Evolutionary conservation across 2,797 vertebrate species (phyloP).

Genomic region (Bucorvus abyssinicus): DNA sequence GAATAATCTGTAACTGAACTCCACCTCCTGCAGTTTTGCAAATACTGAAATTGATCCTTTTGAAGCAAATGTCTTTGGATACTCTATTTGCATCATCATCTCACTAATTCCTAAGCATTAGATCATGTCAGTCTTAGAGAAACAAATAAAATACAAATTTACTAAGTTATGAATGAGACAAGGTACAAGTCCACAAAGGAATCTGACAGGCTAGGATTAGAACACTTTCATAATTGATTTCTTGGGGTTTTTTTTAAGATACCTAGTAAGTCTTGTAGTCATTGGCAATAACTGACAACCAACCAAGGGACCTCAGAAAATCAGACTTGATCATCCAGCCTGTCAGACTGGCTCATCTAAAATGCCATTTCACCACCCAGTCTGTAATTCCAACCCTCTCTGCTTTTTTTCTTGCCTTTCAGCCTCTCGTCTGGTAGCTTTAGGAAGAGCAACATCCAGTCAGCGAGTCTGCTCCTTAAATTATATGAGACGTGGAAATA

Average conservation of each 20-base stretch:
- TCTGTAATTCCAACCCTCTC: background rate
- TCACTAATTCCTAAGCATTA: background rate
- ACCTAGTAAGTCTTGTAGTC: background rate
- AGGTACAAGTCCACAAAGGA: background rate
- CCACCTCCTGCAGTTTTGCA: background rate
- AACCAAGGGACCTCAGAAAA: background rate
- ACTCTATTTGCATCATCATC: background rate
- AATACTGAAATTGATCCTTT: background rate
- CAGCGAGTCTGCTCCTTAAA: background rate
- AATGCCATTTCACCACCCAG: background rate
- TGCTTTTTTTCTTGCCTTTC: background rate
- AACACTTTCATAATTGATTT: background rate
- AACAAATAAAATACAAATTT: background rate
- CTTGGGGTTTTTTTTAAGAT: background rate
- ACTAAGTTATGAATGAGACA: background rate
- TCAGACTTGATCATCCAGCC: background rate
- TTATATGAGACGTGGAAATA: background rate
- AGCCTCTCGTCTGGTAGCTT: background rate
- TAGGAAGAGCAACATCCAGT: background rate
- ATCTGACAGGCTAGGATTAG: background rate
- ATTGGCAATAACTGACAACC: background rate
- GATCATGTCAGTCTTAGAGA: background rate
- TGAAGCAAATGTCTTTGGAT: background rate
- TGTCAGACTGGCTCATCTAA: background rate
- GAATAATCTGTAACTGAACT: background rate